Percentiles rank a stretch among this genome's conserved stretches.
phyloP scores from a whole-genome alignment of 2,888 invertebrate species.

The Epinotia demarniana region DNA sequence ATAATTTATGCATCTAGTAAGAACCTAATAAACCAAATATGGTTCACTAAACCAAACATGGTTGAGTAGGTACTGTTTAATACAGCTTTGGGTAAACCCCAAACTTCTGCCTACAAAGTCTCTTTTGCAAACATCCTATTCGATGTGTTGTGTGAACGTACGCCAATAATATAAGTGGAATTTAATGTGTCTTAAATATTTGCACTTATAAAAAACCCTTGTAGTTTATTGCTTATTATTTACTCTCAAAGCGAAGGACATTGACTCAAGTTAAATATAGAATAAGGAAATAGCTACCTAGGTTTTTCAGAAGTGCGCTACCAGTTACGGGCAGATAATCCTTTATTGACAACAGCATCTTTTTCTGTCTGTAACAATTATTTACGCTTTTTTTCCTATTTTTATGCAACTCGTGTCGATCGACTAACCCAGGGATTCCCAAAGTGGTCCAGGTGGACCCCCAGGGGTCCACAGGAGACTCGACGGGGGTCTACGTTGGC shows the following conservation, averaged over 20 bases:
- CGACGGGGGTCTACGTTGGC: too few species aligned
- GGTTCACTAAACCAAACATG: not conserved
- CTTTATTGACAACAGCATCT: not conserved
- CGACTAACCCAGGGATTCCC: too few species aligned
- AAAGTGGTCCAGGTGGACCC: too few species aligned
- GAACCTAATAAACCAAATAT: not conserved
- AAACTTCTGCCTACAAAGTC: not conserved
- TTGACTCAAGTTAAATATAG: slow-evolving; percentile 57
- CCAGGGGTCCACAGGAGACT: too few species aligned
- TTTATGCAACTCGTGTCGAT: too few species aligned
- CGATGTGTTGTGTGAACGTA: slow-evolving; percentile 6
- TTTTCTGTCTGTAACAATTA: not conserved
- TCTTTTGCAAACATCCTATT: slow-evolving; percentile 40
- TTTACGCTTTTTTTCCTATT: too few species aligned
- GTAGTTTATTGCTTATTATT: slow-evolving; percentile 51
- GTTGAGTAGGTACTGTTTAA: not conserved
- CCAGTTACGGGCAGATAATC: not conserved
- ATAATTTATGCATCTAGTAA: not conserved
- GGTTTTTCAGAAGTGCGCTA: slow-evolving; percentile 27
- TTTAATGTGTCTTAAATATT: slow-evolving; percentile 33
- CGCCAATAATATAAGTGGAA: slow-evolving; percentile 16
- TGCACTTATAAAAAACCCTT: slow-evolving; percentile 32
- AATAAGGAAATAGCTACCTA: slow-evolving; percentile 57
- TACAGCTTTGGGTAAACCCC: not conserved
- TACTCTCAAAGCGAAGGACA: slow-evolving; percentile 63